Conservation (phyloP, 1,140 invertebrate genomes). For the Melipona quadrifasciata region DNA sequence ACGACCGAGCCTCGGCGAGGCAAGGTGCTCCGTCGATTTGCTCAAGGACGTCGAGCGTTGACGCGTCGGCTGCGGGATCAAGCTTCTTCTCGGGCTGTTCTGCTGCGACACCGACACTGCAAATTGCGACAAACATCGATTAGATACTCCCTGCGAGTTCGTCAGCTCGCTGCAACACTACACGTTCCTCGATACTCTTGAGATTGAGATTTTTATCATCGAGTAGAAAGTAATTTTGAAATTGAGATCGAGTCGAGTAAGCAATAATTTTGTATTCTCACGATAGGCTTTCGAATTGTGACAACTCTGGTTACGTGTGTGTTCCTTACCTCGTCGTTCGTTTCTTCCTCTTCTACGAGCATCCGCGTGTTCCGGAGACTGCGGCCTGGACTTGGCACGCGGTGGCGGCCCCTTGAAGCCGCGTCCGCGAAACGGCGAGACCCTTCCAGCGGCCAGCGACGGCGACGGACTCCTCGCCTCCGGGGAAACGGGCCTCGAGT, state of each 20-base stretch:
- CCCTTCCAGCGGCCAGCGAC: slow-evolving; percentile 76
- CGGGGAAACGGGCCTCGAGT: slow-evolving; percentile 76
- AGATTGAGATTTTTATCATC: no score
- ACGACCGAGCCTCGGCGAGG: slow-evolving; percentile 70
- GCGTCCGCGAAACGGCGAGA: slow-evolving; percentile 83
- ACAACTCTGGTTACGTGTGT: no score
- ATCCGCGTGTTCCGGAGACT: slow-evolving; percentile 68
- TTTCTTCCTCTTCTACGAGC: slow-evolving; percentile 48
- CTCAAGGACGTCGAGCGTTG: slow-evolving; percentile 73
- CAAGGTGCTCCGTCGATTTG: slow-evolving; percentile 65
- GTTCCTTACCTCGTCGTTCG: slow-evolving; percentile 69
- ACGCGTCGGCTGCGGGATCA: slow-evolving; percentile 76
- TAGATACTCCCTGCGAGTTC: no score
- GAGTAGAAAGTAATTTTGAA: no score
- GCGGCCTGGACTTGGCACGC: slow-evolving; percentile 72
- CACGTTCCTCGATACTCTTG: no score
- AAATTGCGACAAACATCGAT: slow-evolving; percentile 15
- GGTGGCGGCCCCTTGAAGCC: slow-evolving; percentile 83
- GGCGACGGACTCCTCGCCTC: slow-evolving; percentile 75
- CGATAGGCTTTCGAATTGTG: no score
- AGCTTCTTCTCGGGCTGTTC: slow-evolving; percentile 76
- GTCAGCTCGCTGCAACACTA: no score
- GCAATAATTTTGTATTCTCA: no score
- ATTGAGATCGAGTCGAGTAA: no score
- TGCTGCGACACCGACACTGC: slow-evolving; percentile 77